Evolutionary conservation across 2,888 invertebrate species (phyloP).

Genomic region (Scaptomyza parva): DNA sequence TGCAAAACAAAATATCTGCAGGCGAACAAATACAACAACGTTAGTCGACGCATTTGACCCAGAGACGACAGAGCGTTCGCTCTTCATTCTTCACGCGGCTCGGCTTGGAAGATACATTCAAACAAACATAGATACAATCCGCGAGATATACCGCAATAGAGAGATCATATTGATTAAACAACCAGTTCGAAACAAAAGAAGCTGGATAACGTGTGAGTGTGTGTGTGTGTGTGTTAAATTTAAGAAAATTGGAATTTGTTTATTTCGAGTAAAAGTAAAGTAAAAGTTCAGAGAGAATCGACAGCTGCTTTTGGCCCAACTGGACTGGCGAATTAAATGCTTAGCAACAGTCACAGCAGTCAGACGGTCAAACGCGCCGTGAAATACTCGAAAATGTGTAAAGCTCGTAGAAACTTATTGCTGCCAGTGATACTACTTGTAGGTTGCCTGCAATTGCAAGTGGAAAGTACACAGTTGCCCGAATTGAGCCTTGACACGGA

Average conservation of each 20-base stretch:
- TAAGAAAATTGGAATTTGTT: constrained; percentile 62
- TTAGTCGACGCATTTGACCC: constrained; percentile 59
- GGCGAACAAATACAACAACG: constrained; percentile 15
- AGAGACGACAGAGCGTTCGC: constrained; percentile 47
- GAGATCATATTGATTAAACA: constrained; percentile 65
- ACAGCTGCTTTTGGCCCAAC: constrained; percentile 34
- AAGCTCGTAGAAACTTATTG: constrained; percentile 19
- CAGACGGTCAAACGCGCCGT: constrained; percentile 68
- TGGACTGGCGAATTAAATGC: constrained; percentile 68
- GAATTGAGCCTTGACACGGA: constrained; percentile 12
- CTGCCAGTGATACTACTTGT: constrained; percentile 30
- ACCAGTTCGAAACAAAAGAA: constrained; percentile 75
- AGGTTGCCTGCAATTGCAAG: constrained; percentile 26
- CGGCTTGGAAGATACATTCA: too few species aligned
- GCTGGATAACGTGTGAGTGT: constrained; percentile 42
- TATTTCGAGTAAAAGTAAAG: constrained; percentile 73
- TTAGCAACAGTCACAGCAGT: constrained; percentile 60
- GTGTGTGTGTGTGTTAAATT: constrained; percentile 45
- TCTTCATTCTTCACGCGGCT: constrained; percentile 29
- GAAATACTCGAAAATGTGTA: constrained; percentile 45
- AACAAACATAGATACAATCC: constrained; percentile 21
- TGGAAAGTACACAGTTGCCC: constrained; percentile 33
- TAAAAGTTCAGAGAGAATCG: constrained; percentile 64
- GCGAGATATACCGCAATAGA: constrained; percentile 59
- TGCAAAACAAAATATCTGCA: constrained; percentile 34